A percentile compares a stretch with the other conserved stretches of the same genome.
phyloP scores from a whole-genome alignment of 1,140 invertebrate genomes.

The Laupala kohalensis region DNA sequence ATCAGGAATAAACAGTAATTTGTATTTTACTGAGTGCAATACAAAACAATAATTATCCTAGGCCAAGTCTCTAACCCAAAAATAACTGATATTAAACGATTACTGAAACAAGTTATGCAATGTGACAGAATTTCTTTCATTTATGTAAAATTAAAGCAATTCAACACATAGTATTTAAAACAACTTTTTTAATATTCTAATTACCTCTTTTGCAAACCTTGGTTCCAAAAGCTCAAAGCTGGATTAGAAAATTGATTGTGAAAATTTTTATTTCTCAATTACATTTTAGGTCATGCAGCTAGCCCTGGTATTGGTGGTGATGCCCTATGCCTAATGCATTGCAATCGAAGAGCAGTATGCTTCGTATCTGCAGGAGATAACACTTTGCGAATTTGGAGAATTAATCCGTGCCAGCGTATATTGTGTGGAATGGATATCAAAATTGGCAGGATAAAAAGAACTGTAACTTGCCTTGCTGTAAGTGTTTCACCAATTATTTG shows the following conservation, averaged over 20 bases:
- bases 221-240: too few species aligned
- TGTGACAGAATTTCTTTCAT: too few species aligned
- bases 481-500: neutral
- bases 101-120: too few species aligned
- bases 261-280: neutral
- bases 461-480: slow-evolving; percentile 46
- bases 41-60: neutral
- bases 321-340: slow-evolving; percentile 39
- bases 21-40: neutral
- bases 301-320: slow-evolving; percentile 51
- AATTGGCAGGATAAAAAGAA: slow-evolving; percentile 51
- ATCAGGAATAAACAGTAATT: neutral
- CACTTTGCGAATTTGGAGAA: slow-evolving; percentile 60
- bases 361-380: slow-evolving; percentile 61
- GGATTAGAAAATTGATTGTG: neutral
- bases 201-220: too few species aligned
- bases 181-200: neutral
- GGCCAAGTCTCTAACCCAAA: neutral
- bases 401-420: slow-evolving; percentile 46
- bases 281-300: slow-evolving; percentile 33
- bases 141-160: neutral
- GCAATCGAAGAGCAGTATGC: slow-evolving; percentile 39
- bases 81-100: too few species aligned
- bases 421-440: slow-evolving; percentile 55
- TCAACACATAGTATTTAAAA: neutral